These are phyloP conservation scores for Gisinianus flammeolus DNA, from an alignment of 2,888 invertebrate species.

Conservation along the genomic window DNA sequence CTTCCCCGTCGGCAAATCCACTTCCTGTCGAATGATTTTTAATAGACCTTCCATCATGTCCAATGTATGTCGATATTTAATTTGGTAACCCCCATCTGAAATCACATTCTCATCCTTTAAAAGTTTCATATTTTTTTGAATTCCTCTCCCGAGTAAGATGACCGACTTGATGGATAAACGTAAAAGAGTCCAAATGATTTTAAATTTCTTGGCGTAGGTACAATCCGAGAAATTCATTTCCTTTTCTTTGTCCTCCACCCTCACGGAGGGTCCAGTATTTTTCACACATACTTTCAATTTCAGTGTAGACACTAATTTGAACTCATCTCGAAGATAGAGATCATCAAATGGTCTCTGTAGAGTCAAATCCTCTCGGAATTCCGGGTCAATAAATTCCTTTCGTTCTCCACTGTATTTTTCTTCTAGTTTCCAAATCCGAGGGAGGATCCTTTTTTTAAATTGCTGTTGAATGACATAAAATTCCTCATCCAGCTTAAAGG, in stretches of 20 bases:
- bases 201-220: slow-evolving; percentile 15
- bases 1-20: not conserved
- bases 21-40: slow-evolving; percentile 29
- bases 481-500: slow-evolving; percentile 5
- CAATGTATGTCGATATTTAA: not conserved
- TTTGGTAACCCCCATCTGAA: too few species aligned
- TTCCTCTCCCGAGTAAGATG: not conserved
- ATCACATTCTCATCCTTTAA: not conserved
- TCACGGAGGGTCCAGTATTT: not conserved
- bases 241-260: not conserved
- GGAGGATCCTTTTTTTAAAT: slow-evolving; percentile 27
- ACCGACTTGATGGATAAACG: not conserved
- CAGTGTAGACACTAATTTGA: slow-evolving; percentile 4
- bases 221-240: slow-evolving; percentile 30
- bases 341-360: slow-evolving; percentile 13
- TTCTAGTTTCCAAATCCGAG: slow-evolving; percentile 19
- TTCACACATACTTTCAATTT: not conserved
- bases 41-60: not conserved
- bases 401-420: slow-evolving; percentile 18
- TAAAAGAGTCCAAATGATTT: slow-evolving; percentile 34
- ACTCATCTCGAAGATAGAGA: not conserved
- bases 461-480: slow-evolving; percentile 30
- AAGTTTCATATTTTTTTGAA: not conserved
- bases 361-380: not conserved
- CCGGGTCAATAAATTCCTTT: not conserved